phyloP scores from a whole-genome alignment of 2,113 vertebrate species.

The Glareola pratincola region DNA sequence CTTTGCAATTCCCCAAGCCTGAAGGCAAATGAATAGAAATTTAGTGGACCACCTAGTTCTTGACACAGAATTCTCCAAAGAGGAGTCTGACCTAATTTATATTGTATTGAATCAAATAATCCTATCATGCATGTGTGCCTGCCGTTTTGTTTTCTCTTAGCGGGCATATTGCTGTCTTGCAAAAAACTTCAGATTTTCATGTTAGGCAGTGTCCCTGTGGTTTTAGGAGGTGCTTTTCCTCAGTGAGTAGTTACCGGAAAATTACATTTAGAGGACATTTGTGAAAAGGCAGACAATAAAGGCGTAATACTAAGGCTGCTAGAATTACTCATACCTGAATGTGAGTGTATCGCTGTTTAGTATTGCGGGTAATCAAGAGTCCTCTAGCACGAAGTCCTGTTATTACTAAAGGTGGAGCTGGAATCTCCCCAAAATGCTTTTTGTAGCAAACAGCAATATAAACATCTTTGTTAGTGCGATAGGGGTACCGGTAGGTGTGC shows the following conservation, averaged over 20 bases:
- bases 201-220: background rate
- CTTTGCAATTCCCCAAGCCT: slow-evolving; percentile 50
- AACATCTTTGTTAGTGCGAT: background rate
- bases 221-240: background rate
- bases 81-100: slow-evolving; percentile 62
- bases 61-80: slow-evolving; percentile 40
- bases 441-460: background rate
- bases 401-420: background rate
- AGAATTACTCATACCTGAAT: background rate
- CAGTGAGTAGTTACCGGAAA: background rate
- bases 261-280: background rate
- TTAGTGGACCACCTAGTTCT: slow-evolving; percentile 57
- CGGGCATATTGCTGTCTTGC: slow-evolving; percentile 4
- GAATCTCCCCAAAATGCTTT: background rate
- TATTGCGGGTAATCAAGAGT: background rate
- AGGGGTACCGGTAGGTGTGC: background rate
- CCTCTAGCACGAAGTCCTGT: background rate
- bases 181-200: background rate
- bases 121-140: slow-evolving; percentile 12
- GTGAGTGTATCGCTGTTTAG: background rate
- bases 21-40: slow-evolving; percentile 60
- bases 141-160: slow-evolving; percentile 14
- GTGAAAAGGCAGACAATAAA: background rate
- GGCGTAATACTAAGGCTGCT: background rate
- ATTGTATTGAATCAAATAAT: slow-evolving; percentile 49